Evolutionary conservation across 2,113 vertebrate species (phyloP), one percentile per base, ranked within the genome.

Genomic region (Oceanodroma tethys): DNA sequence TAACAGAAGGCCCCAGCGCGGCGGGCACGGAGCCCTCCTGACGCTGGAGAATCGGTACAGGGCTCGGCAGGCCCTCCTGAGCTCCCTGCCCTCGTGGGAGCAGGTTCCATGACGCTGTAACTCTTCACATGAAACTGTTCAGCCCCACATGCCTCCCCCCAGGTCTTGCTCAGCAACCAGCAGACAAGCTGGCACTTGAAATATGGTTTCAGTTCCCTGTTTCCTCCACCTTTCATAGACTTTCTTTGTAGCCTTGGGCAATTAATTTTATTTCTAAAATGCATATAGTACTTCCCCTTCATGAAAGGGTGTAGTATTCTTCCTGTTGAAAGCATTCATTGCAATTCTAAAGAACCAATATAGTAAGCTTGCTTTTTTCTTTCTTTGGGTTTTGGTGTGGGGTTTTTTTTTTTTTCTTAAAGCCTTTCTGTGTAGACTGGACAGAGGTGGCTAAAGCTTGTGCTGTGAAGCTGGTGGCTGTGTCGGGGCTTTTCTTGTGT

Each of bases 121-220:
- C 13, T 19, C 42, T 38, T 36, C 22, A 10, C 13, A 5, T 2
- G 2, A 30, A 68, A 8, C 40, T 26, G 0, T 13, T 50, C 36
- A 40, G 58, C 7, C 9, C 50, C 40, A 2, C 38, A 40, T 9
- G 26, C 67, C 47, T 56, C 42, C 38, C 38, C 23, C 16, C 5
- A 8, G 15, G 47, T 26, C 81, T 23, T 68, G 67, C 76, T 80
- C 45, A 34, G 82, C 71, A 9, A 10, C 53, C 60, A 47, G 82
- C 82, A 82, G 82, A 42, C 82, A 47, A 36, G 45, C 96, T 97
- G 81, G 68, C 90, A 74, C 76, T 83, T 30, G n/a, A 55, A 74
- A 40, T 40, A 30, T 3, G 21, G 19, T 89, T 89, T 78, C 25
- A 62, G 70, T 73, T 93, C 70, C 78, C 43, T 0, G 1, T 21